Evolutionary conservation across 2,888 invertebrate species (phyloP).

Genomic region (Dynastes tityus): DNA sequence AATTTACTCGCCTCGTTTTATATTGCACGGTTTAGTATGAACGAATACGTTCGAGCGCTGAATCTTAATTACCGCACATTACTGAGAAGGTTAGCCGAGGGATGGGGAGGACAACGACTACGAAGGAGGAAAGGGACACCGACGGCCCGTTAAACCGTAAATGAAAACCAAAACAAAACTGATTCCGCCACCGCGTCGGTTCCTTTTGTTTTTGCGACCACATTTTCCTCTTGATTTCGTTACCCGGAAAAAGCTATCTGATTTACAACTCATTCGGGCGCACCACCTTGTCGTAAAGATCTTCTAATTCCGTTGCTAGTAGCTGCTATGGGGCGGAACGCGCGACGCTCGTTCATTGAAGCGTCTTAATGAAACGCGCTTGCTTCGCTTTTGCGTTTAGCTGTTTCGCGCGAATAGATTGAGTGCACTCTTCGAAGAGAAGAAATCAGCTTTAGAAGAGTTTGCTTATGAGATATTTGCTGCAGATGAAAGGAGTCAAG

Average conservation of each 20-base stretch:
- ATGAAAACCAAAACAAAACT: constrained; percentile 39
- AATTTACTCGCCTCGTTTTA: constrained; percentile 11
- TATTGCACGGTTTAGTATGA: constrained; percentile 3
- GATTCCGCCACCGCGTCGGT: constrained; percentile 10
- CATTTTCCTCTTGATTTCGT: constrained; percentile 40
- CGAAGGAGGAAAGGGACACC: background rate
- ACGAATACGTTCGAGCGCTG: constrained; percentile 2
- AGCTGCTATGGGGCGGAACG: too few relatives aligned
- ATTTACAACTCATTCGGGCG: constrained; percentile 39
- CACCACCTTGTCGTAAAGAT: constrained; percentile 47
- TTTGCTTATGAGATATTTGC: too few relatives aligned
- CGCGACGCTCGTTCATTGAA: constrained; percentile 33
- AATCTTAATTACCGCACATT: constrained; percentile 31
- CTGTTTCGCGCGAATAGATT: constrained; percentile 14
- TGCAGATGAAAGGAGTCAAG: too few relatives aligned
- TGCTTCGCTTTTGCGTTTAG: constrained; percentile 10
- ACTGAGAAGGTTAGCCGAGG: background rate
- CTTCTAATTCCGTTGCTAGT: constrained; percentile 30
- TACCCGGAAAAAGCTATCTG: constrained; percentile 38
- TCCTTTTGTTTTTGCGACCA: constrained; percentile 39
- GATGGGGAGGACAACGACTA: background rate
- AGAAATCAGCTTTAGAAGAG: background rate
- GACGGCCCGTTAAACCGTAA: constrained; percentile 37
- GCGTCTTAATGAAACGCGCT: constrained; percentile 42
- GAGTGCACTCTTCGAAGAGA: constrained; percentile 1